Evolutionary conservation across 2,888 invertebrate species (phyloP).

Genomic region (Notodonta dromedarius): DNA sequence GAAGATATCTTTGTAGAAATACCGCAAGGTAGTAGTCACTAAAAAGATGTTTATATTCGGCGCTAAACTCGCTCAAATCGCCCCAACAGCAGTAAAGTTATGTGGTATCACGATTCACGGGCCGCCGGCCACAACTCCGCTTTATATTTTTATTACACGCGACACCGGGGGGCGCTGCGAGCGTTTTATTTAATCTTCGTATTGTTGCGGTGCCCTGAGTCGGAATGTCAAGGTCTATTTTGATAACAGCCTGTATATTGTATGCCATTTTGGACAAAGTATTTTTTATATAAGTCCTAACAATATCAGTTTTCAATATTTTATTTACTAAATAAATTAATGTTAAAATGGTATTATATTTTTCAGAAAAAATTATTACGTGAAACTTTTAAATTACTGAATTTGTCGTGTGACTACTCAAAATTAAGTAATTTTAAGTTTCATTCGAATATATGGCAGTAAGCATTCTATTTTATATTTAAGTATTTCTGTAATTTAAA

Average conservation of each 20-base stretch:
- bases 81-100: neutral
- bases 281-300: too few species aligned
- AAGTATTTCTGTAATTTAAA: too few species aligned
- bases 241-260: constrained; percentile 1
- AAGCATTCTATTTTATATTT: too few species aligned
- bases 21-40: neutral
- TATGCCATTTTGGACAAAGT: neutral
- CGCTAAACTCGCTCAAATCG: neutral
- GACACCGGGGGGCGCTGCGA: constrained; percentile 2
- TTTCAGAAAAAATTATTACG: too few species aligned
- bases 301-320: too few species aligned
- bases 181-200: constrained; percentile 3
- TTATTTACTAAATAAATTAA: too few species aligned
- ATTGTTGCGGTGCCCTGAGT: neutral
- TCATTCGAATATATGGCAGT: too few species aligned
- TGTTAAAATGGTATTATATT: too few species aligned
- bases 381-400: too few species aligned
- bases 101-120: constrained; percentile 1
- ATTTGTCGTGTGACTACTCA: too few species aligned
- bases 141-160: constrained; percentile 3
- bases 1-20: neutral
- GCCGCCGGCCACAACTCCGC: neutral
- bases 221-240: neutral
- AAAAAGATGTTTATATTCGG: constrained; percentile 1
- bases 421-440: too few species aligned